Evolutionary conservation across 1,140 invertebrate genomes (phyloP).

Genomic region (Pissodes strobi): DNA sequence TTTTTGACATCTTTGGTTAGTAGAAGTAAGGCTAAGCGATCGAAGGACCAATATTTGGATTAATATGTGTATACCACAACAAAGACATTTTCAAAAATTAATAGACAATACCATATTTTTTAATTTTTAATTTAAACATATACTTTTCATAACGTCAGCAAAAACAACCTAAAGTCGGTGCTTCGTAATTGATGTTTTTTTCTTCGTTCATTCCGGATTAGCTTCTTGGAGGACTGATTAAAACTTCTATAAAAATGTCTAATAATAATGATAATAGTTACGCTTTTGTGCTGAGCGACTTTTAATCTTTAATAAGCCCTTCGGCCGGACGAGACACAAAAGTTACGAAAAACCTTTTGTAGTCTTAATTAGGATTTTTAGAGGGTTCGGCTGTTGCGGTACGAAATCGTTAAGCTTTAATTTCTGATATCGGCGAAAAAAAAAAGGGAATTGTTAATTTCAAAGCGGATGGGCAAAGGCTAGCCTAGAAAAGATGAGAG

Average conservation of each 20-base stretch:
- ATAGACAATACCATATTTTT: too few relatives aligned
- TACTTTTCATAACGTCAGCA: too few relatives aligned
- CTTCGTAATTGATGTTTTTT: not conserved
- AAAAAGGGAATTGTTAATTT: not conserved
- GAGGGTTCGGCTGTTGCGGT: not conserved
- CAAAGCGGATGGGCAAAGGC: not conserved
- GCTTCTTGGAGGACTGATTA: not conserved
- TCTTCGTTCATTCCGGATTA: not conserved
- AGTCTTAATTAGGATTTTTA: constrained; percentile 1
- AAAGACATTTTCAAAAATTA: too few relatives aligned
- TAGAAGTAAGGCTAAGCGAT: too few relatives aligned
- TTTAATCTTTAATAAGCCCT: constrained; percentile 7
- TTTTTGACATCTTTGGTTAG: too few relatives aligned
- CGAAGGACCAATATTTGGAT: too few relatives aligned
- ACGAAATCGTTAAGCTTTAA: not conserved
- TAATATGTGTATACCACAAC: too few relatives aligned
- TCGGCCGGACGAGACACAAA: too few relatives aligned
- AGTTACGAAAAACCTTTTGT: too few relatives aligned
- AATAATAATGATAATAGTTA: constrained; percentile 1
- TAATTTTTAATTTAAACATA: too few relatives aligned
- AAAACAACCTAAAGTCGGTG: too few relatives aligned
- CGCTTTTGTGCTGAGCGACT: not conserved
- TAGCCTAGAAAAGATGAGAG: too few relatives aligned
- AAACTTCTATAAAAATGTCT: not conserved
- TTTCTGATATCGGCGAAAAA: not conserved